Percentiles rank a stretch among this genome's conserved stretches.
Conservation (phyloP, 2,113 vertebrate species). For the Rhinopomastus cyanomelas region DNA sequence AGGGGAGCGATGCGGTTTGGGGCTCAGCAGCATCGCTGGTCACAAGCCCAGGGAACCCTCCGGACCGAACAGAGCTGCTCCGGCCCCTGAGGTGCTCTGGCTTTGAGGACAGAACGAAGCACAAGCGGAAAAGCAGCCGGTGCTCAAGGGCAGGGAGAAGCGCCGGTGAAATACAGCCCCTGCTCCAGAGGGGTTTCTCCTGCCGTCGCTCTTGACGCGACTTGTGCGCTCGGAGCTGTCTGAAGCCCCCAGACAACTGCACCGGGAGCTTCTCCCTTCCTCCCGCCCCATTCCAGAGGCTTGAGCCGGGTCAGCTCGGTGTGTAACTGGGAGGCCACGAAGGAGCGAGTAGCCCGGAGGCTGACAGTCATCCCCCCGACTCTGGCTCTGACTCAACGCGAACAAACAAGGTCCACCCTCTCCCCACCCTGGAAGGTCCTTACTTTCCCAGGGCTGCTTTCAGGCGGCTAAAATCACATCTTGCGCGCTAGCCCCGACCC, state of each 20-base stretch:
- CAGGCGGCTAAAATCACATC: accelerated
- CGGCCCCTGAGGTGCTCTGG: accelerated
- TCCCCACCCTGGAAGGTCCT: neutral
- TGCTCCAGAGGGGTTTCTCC: accelerated
- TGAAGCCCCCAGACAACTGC: neutral
- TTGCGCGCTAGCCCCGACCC: neutral
- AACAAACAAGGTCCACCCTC: neutral
- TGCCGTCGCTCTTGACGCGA: neutral
- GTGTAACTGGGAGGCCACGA: neutral
- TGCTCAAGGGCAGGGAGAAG: neutral
- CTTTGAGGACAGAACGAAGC: neutral
- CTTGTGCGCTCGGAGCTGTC: neutral
- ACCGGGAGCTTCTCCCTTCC: neutral
- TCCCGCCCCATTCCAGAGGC: neutral
- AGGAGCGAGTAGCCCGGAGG: neutral
- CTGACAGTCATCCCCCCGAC: neutral
- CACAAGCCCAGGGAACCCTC: neutral
- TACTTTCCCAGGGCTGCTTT: neutral
- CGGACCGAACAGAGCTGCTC: neutral
- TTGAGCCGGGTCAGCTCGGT: neutral
- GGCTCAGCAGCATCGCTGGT: neutral
- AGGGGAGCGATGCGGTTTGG: neutral
- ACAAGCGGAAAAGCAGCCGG: neutral
- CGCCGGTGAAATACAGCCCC: neutral
- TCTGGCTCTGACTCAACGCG: accelerated